Evolutionary conservation across 2,888 invertebrate species (phyloP).

Genomic region (Chrysolina americana): DNA sequence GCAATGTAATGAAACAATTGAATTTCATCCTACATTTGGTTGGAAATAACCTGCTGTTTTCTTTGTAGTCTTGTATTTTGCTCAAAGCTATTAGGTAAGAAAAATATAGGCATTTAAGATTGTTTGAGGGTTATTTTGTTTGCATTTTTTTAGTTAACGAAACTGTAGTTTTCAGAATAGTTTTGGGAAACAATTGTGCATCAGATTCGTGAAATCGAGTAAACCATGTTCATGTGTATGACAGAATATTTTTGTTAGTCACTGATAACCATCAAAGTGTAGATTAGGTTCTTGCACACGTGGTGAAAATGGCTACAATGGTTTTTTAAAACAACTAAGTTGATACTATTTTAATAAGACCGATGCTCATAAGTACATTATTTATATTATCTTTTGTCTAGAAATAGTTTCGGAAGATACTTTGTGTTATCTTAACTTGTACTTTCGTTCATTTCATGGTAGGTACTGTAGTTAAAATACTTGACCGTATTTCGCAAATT

Average conservation of each 20-base stretch:
- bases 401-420: too few relatives aligned
- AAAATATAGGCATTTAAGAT: not conserved
- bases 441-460: too few relatives aligned
- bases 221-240: not conserved
- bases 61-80: too few relatives aligned
- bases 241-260: not conserved
- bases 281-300: not conserved
- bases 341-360: too few relatives aligned
- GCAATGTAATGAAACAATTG: too few relatives aligned
- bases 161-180: not conserved
- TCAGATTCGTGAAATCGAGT: not conserved
- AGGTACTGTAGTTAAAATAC: too few relatives aligned
- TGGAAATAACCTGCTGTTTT: too few relatives aligned
- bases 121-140: not conserved
- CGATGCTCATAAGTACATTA: too few relatives aligned
- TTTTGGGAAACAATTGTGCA: not conserved
- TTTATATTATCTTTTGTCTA: too few relatives aligned
- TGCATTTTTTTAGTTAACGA: constrained; percentile 6
- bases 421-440: too few relatives aligned
- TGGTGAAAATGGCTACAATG: not conserved
- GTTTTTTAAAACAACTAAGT: not conserved
- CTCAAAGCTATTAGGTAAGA: not conserved
- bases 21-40: too few relatives aligned
- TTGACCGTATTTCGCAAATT: too few relatives aligned
- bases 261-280: not conserved